Evolutionary conservation across 2,797 vertebrate species (phyloP), one percentile per base, ranked within the genome.

Genomic region (Sebastes itinus): DNA sequence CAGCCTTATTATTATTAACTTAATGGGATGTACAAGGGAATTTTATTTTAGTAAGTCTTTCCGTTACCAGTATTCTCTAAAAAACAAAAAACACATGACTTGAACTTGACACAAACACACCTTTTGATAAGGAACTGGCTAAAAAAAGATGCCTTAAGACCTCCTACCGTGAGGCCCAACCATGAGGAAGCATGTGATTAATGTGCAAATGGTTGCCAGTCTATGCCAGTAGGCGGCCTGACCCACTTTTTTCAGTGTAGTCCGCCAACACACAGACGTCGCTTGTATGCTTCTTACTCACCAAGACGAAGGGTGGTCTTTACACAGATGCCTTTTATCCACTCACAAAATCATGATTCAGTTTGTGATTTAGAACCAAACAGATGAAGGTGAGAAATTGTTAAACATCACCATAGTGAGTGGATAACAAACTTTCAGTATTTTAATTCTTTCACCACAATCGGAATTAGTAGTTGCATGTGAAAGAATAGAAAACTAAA

Each of bases 141-240:
- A 52, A 70, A 87, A 32, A 59, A 77, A 46, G 9, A 78, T n/a
- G 54, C 22, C 28, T 71, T 2, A 82, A 68, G 56, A 66, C 52
- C 42, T 33, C 35, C 27, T 74, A 76, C 63, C 28, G 14, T 35
- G 63, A 72, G 52, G 62, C 68, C 46, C 58, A 65, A 22, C 62
- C 83, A 78, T 88, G 77, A 85, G 84, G 78, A 79, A 73, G 74
- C 85, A 78, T 85, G 86, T 92, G 88, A 91, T 86, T 86, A 77
- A 86, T 82, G 69, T 65, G 81, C 67, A 81, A 30, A 66, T 81
- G 32, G 35, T 82, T 77, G 78, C 71, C 71, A 81, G 75, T 62
- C 69, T 63, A 55, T 81, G 77, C 63, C 77, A 76, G 42, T 61
- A 7, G 74, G 67, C 58, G n/a, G 46, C 52, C 60, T 91, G 91